Base-by-base conservation (phyloP, 2,113 vertebrate species). In the Pholis gunnellus region DNA sequence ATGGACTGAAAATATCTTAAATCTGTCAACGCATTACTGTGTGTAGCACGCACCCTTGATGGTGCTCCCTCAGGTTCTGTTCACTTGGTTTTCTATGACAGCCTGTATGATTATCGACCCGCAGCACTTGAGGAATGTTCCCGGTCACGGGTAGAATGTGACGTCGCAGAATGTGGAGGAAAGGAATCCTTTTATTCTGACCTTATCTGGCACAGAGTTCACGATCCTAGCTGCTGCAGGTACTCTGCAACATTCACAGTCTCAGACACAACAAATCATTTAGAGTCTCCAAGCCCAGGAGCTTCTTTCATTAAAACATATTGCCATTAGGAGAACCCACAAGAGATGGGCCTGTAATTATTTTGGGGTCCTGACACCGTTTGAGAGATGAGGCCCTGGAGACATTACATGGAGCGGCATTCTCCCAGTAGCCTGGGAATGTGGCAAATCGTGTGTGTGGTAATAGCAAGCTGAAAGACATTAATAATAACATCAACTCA, bases 161-260 rank as follows among this genome's bases (percentile, higher is more conserved):
- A 79, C 38, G 29, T 15, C 60, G 54, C 74, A 79, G 72, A 81
- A 80, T 50, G 71, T 77, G 57, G 59, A 31, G 52, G 54, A 59
- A 29, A 85, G 44, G 67, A 85, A 72, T 81, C 66, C 25, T 1
- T 8, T 61, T 59, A 31, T 70, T 73, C 13, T 78, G 46, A 75
- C 7, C 42, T 71, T 78, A 82, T 81, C 66, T 70, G 25, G 22
- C 14, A 18, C 20, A 2, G 14, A 54, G 22, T 66, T 72, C 64
- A 74, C 34, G 29, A 80, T 67, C 18, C 5, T 1, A 63, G 54
- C 40, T 50, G 48, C 59, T 71, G 10, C 31, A 77, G 40, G 54
- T 34, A 69, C 72, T 59, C 22, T 59, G 61, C 52, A 63, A 66
- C 29, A 68, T 54, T 64, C 40, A 40, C 27, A 48, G 8, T 25